Evolutionary conservation across 2,797 vertebrate genomes (phyloP), one percentile per base, ranked within the genome.

Genomic region (Gadopsis bispinosus): DNA sequence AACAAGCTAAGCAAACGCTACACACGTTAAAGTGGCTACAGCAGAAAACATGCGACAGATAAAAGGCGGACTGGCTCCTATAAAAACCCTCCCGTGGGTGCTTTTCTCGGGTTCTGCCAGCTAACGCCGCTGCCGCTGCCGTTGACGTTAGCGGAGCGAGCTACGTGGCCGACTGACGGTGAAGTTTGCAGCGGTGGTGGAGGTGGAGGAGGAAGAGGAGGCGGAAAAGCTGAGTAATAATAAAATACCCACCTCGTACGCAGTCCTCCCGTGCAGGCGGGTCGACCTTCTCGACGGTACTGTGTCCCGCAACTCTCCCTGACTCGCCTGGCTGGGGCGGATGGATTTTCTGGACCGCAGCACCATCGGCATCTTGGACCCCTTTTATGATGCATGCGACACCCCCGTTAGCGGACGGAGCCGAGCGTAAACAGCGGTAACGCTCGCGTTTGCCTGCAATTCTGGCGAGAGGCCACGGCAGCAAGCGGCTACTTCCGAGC

Each of bases 131-230:
- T n/a, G 70, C 55, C 37, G 78, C 69, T n/a, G 62, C 59, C 13
- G 68, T 50, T 65, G 62, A 58, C 60, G 75, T 60, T 83, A 71
- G 83, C 76, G 37, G 37, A 86, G 77, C 80, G 66, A 87, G 90
- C 93, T 90, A 94, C 91, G 94, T 93, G 92, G 94, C 94, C 76
- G 80, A 35, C 60, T n/a, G 80, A 13, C 58, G 19, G 80, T 17
- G 55, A 81, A 84, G 67, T 85, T 85, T 54, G 63, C 62, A 29
- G 87, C 81, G n/a, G 87, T 14, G 59, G 91, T 89, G 80, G 88
- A 90, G 59, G 91, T 89, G 80, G 88, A 90, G 61, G 91, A 92
- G 81, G 90, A 90, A 90, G 87, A 91, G 90, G 91, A 93, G 91
- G 92, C 87, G 93, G 92, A 92, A 88, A 94, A 85, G 80, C 81